These are phyloP conservation scores for Philopotamus ludificatus DNA, from an alignment of 1,140 invertebrate genomes.

Conservation along the genomic window DNA sequence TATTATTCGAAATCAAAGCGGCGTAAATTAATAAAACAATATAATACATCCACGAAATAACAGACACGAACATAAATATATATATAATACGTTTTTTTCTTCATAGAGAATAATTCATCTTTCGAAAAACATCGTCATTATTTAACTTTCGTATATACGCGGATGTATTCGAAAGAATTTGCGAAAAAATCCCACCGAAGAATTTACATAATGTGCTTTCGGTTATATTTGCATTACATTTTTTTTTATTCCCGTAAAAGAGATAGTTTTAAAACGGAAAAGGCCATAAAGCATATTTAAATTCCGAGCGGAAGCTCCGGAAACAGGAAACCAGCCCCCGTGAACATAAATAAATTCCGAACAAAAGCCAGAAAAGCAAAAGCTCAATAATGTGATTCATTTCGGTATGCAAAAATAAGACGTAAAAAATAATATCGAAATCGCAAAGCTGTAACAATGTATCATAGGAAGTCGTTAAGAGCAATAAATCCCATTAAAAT, in stretches of 20 bases:
- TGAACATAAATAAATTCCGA: slow-evolving; percentile 20
- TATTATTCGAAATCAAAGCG: slow-evolving; percentile 25
- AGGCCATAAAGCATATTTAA: slow-evolving; percentile 30
- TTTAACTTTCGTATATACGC: slow-evolving; percentile 24
- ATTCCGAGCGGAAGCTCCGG: slow-evolving; percentile 25
- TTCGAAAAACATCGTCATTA: slow-evolving; percentile 14
- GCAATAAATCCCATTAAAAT: too few species aligned
- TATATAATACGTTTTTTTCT: background rate
- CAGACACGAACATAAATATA: background rate
- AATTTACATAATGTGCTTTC: slow-evolving; percentile 29
- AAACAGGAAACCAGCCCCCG: slow-evolving; percentile 32
- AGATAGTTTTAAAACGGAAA: slow-evolving; percentile 35
- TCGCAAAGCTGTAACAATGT: too few species aligned
- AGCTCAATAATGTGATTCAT: slow-evolving; percentile 19
- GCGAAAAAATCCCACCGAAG: slow-evolving; percentile 3
- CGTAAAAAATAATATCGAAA: too few species aligned
- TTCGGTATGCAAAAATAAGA: background rate
- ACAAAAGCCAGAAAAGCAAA: background rate
- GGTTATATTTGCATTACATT: slow-evolving; percentile 5
- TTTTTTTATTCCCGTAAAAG: slow-evolving; percentile 12
- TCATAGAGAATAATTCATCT: background rate
- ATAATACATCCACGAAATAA: background rate
- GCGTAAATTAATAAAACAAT: slow-evolving; percentile 38
- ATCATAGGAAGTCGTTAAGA: too few species aligned
- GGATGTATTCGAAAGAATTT: slow-evolving; percentile 14